Conservation (phyloP, 2,797 vertebrate species). For the Sebastes cheni region DNA sequence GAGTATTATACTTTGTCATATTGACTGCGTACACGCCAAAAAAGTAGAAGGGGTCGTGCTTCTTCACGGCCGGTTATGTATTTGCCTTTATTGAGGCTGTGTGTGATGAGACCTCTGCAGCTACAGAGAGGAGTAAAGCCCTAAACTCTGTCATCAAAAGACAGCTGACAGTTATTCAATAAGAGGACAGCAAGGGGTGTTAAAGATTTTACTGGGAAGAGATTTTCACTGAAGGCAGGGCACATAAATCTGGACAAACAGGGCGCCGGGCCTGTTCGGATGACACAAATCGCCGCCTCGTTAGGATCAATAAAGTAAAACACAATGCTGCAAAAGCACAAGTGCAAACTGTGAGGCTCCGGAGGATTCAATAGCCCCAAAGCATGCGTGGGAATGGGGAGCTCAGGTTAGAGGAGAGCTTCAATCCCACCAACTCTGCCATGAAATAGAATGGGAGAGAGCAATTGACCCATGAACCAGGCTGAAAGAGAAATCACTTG, state of each 20-base stretch:
- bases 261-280: conserved; percentile 54
- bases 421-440: conserved; percentile 77
- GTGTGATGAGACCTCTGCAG: conserved; percentile 48
- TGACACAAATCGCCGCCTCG: conserved; percentile 75
- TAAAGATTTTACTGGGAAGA: conserved; percentile 78
- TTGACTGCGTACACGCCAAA: conserved; percentile 18
- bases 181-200: conserved; percentile 70
- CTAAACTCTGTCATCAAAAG: conserved; percentile 71
- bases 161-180: conserved; percentile 80
- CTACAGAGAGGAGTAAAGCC: conserved; percentile 51
- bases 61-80: conserved; percentile 41
- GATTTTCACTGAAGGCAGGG: conserved; percentile 71
- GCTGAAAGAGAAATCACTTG: conserved; percentile 80
- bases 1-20: conserved; percentile 45
- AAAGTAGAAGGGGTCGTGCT: neutral
- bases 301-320: conserved; percentile 83
- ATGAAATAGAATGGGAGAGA: conserved; percentile 73
- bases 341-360: conserved; percentile 72
- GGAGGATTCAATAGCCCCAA: conserved; percentile 64
- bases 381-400: conserved; percentile 77
- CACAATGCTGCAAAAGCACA: conserved; percentile 76
- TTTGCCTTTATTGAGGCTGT: conserved; percentile 34
- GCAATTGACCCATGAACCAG: conserved; percentile 81
- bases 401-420: conserved; percentile 70
- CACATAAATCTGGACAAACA: conserved; percentile 79